Evolutionary conservation across 1,140 invertebrate species (phyloP).

Genomic region (Microplitis mediator): DNA sequence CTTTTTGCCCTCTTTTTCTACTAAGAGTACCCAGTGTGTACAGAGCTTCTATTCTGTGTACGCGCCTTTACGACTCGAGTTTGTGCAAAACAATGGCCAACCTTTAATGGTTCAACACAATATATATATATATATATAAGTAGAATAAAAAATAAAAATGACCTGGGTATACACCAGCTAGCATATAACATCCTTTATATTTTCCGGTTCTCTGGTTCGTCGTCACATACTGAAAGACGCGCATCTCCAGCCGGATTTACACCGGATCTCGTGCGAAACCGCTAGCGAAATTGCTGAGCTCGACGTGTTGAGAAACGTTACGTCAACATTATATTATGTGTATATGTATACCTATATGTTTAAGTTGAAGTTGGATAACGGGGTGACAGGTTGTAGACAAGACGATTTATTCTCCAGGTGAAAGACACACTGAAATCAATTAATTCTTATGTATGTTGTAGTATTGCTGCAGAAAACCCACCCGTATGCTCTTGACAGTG

Average conservation of each 20-base stretch:
- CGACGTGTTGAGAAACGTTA: slow-evolving; percentile 3
- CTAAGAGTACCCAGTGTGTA: not conserved
- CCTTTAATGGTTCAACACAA: slow-evolving; percentile 19
- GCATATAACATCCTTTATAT: slow-evolving; percentile 12
- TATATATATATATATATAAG: not conserved
- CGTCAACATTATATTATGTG: not conserved
- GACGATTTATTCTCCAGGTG: slow-evolving; percentile 3
- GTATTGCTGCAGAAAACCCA: too few relatives aligned
- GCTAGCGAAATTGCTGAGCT: slow-evolving; percentile 17
- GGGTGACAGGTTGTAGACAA: not conserved
- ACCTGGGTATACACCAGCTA: slow-evolving; percentile 2
- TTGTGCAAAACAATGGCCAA: slow-evolving; percentile 26
- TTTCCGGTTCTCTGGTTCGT: slow-evolving; percentile 11
- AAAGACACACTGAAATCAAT: slow-evolving; percentile 1
- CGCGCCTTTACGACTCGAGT: slow-evolving; percentile 21
- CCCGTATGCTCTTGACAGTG: not conserved
- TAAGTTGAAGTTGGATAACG: not conserved
- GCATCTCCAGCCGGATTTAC: slow-evolving; percentile 12
- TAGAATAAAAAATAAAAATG: not conserved
- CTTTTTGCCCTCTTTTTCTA: not conserved
- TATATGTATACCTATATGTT: not conserved
- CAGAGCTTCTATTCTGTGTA: not conserved
- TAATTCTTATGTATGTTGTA: not conserved
- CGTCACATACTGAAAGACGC: slow-evolving; percentile 6
- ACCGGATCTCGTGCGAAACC: slow-evolving; percentile 15